Conservation (phyloP, 2,888 invertebrate species). For the Diachrysia chrysitis region DNA sequence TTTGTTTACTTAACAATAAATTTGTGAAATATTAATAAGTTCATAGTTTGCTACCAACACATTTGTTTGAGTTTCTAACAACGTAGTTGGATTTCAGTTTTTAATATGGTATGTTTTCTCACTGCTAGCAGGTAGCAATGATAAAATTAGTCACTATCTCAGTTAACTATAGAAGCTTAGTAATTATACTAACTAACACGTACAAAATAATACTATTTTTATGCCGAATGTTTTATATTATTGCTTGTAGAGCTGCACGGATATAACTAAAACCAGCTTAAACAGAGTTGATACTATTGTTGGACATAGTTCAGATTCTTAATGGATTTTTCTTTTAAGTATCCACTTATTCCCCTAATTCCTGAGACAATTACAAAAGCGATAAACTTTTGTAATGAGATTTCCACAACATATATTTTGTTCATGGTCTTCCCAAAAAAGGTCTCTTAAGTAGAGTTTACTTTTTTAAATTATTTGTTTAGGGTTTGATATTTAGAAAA, state of each 20-base stretch:
- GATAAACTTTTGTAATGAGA: no score
- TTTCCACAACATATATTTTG: no score
- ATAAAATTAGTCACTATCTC: background rate
- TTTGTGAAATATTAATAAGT: no score
- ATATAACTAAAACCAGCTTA: conserved; percentile 12
- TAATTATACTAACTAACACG: background rate
- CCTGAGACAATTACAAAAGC: conserved; percentile 11
- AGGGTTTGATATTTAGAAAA: no score
- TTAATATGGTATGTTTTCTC: background rate
- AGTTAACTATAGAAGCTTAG: background rate
- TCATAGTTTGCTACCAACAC: background rate
- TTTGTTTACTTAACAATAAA: no score
- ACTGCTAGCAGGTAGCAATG: background rate
- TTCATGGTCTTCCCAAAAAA: no score
- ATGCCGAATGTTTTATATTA: background rate
- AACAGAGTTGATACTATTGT: conserved; percentile 10
- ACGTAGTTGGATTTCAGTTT: background rate
- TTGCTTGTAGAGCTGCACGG: background rate
- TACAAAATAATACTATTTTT: background rate
- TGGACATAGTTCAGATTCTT: conserved; percentile 38
- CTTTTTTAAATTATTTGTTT: no score
- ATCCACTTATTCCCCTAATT: conserved; percentile 9
- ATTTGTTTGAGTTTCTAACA: background rate
- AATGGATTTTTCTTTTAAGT: conserved; percentile 15
- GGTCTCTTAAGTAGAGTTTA: no score